phyloP scores from a whole-genome alignment of 2,888 invertebrate genomes.

The Aleiodes alternator region DNA sequence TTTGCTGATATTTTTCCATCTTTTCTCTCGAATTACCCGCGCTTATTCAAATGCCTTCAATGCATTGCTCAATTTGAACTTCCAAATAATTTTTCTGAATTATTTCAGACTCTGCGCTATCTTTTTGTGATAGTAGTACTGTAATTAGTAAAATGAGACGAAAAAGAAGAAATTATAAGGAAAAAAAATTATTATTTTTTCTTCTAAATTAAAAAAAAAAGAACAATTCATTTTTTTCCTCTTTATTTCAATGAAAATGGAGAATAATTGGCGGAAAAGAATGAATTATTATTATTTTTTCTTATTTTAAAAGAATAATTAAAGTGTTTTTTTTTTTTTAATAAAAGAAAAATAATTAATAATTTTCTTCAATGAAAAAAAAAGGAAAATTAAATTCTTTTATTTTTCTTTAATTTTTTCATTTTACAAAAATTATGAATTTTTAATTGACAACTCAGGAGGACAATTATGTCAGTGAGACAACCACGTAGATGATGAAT shows the following conservation, averaged over 20 bases:
- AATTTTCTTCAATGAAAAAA: too few species aligned
- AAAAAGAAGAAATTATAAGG: background rate
- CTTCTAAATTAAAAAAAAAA: too few species aligned
- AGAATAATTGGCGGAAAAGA: too few species aligned
- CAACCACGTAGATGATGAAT: background rate
- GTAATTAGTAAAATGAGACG: background rate
- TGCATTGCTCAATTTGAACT: slow-evolving; percentile 40
- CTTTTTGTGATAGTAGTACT: background rate
- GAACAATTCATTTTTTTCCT: too few species aligned
- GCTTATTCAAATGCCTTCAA: background rate
- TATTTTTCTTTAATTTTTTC: background rate
- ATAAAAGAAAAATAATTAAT: too few species aligned
- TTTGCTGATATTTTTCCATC: background rate
- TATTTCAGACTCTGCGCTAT: too few species aligned
- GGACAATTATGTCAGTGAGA: background rate
- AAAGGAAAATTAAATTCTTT: background rate
- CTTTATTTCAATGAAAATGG: too few species aligned
- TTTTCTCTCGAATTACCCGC: background rate
- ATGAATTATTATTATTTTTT: too few species aligned
- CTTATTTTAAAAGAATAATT: too few species aligned
- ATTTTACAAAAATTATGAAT: background rate
- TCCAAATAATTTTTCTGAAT: slow-evolving; percentile 21
- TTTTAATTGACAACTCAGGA: background rate
- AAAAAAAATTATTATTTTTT: too few species aligned
- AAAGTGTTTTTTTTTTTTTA: too few species aligned